A percentile compares a stretch with the other conserved stretches of the same genome.
Conservation (phyloP, 2,888 invertebrate genomes). For the Eupithecia subumbrata region DNA sequence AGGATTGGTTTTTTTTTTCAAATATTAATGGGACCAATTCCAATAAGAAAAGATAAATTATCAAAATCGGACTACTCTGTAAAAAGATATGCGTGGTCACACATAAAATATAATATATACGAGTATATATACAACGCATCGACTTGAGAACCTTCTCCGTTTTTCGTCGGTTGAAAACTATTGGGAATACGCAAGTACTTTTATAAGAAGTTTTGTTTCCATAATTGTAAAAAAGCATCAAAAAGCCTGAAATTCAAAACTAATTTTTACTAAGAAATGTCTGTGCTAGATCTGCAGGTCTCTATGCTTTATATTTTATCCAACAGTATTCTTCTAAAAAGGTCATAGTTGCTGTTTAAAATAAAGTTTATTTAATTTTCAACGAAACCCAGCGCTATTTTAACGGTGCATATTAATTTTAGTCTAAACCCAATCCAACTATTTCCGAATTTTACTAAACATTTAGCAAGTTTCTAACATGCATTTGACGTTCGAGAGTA, state of each 20-base stretch:
- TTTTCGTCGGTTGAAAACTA: too few relatives aligned
- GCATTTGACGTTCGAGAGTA: slow-evolving; percentile 23
- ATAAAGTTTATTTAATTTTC: not conserved
- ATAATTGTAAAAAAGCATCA: too few relatives aligned
- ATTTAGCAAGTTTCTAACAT: not conserved
- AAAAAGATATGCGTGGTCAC: too few relatives aligned
- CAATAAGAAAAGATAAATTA: too few relatives aligned
- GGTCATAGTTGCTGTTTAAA: not conserved
- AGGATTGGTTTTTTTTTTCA: too few relatives aligned
- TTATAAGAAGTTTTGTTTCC: too few relatives aligned
- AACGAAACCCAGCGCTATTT: not conserved
- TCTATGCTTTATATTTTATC: not conserved
- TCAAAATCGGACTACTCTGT: too few relatives aligned
- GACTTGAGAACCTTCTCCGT: too few relatives aligned
- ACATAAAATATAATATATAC: too few relatives aligned
- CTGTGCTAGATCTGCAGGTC: not conserved
- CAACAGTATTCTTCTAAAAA: not conserved
- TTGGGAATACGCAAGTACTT: not conserved
- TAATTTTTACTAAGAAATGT: not conserved
- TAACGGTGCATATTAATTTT: not conserved
- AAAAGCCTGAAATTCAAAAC: not conserved
- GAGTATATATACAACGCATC: too few relatives aligned
- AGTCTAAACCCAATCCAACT: not conserved
- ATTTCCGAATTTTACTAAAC: not conserved
- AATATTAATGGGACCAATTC: too few relatives aligned